Base-by-base conservation (phyloP, 2,797 vertebrate genomes). In the Siniperca undulata region DNA sequence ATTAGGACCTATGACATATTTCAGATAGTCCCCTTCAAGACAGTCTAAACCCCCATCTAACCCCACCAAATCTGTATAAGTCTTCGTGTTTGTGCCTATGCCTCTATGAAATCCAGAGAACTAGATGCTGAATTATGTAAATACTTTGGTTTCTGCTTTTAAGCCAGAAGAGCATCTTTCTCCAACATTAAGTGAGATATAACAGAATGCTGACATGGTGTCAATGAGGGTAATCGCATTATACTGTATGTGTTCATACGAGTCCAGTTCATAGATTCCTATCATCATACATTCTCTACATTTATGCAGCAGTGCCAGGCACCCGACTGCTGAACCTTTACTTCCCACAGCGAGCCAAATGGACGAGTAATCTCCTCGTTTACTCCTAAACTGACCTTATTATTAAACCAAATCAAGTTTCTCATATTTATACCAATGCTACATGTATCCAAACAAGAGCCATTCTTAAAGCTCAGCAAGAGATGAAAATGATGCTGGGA, bases 201-300 rank as follows among this genome's bases (percentile, higher is more conserved):
- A 68, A 77, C 44, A 80, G 52, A 79, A 74, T 17, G 61, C 58
- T 65, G 42, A 48, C 59, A 65, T 22, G 5, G n/a, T 60, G 44
- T 79, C 66, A 58, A 42, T 59, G 71, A 62, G 16, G 6, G 14
- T 56, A 40, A 81, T 24, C 30, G 36, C 59, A 78, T 70, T 48
- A 77, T 30, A 61, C n/a, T 81, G 17, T 7, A 44, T n/a, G 53
- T 40, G 19, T 62, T 60, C n/a, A 56, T 61, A 19, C 19, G 20
- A 66, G 16, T 59, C n/a, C 71, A 67, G 30, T 64, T 77, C 52
- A 71, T 27, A 64, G 34, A 77, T 62, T 62, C 7, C 19, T 6
- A 70, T 40, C 38, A 70, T 38, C 50, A 70, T 59, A 36, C 27
- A 52, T 62, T 20, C 27, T 74, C 50, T 56, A 46, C 11, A 71